Evolutionary conservation across 2,888 invertebrate species (phyloP).

Genomic region (Cinara cedri): DNA sequence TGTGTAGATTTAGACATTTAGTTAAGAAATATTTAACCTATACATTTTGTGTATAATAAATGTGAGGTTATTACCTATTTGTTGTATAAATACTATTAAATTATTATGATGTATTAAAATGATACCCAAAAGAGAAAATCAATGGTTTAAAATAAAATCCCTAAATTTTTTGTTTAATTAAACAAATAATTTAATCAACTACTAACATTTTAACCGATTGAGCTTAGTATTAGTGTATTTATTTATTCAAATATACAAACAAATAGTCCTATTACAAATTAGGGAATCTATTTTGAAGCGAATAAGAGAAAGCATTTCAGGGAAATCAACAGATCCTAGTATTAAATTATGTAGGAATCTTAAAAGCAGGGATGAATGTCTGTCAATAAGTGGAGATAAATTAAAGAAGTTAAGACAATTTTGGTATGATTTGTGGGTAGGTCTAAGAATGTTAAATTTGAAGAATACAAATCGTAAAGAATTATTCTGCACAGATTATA

Average conservation of each 20-base stretch:
- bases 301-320: not conserved
- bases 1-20: constrained; percentile 53
- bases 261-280: too few species aligned
- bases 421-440: not conserved
- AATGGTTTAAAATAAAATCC: too few species aligned
- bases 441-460: constrained; percentile 13
- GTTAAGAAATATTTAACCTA: constrained; percentile 16
- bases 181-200: too few species aligned
- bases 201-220: too few species aligned
- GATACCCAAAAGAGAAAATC: not conserved
- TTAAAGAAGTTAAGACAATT: not conserved
- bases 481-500: constrained; percentile 9
- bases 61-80: constrained; percentile 35
- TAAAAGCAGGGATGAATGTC: not conserved
- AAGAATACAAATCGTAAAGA: not conserved
- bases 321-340: not conserved
- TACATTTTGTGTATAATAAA: constrained; percentile 34
- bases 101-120: constrained; percentile 24
- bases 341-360: not conserved
- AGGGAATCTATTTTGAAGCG: not conserved
- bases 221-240: too few species aligned
- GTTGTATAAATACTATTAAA: constrained; percentile 43
- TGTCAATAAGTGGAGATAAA: not conserved
- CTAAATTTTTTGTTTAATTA: too few species aligned
- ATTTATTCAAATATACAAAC: too few species aligned